Evolutionary conservation across 2,888 invertebrate species (phyloP).

Genomic region (Meloe dianella): DNA sequence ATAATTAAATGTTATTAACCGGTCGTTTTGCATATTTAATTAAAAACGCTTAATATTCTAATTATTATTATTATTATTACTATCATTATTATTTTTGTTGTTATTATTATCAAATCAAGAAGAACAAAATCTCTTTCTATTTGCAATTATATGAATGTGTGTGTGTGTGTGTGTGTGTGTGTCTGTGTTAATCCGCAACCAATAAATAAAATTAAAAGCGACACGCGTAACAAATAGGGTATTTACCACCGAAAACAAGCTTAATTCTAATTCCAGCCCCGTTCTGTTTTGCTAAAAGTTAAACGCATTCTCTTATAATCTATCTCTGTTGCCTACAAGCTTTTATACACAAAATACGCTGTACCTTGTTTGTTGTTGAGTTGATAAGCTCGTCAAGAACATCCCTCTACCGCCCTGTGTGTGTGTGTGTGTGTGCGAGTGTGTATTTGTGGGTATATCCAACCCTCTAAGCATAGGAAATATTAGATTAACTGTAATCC

Average conservation of each 20-base stretch:
- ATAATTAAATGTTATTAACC: slow-evolving; percentile 9
- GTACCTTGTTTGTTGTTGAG: neutral
- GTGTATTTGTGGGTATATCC: slow-evolving; percentile 2
- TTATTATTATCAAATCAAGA: neutral
- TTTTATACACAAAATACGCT: neutral
- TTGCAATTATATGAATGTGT: neutral
- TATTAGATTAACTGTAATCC: slow-evolving; percentile 56
- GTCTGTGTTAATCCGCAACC: slow-evolving; percentile 28
- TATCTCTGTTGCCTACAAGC: neutral
- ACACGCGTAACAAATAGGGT: slow-evolving; percentile 51
- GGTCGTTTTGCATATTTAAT: neutral
- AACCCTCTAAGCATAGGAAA: slow-evolving; percentile 35
- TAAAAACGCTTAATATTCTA: neutral
- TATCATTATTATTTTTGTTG: neutral
- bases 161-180: neutral
- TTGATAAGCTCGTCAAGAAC: slow-evolving; percentile 13
- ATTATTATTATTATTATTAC: neutral
- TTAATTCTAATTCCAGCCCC: slow-evolving; percentile 53
- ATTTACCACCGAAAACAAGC: slow-evolving; percentile 53
- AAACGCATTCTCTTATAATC: slow-evolving; percentile 13
- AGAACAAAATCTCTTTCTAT: neutral
- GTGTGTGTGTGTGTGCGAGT: neutral
- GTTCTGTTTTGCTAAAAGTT: slow-evolving; percentile 34
- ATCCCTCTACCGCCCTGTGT: neutral
- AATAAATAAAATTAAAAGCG: slow-evolving; percentile 51